Conservation (phyloP, 2,888 invertebrate species). For the Autographa pulchrina region DNA sequence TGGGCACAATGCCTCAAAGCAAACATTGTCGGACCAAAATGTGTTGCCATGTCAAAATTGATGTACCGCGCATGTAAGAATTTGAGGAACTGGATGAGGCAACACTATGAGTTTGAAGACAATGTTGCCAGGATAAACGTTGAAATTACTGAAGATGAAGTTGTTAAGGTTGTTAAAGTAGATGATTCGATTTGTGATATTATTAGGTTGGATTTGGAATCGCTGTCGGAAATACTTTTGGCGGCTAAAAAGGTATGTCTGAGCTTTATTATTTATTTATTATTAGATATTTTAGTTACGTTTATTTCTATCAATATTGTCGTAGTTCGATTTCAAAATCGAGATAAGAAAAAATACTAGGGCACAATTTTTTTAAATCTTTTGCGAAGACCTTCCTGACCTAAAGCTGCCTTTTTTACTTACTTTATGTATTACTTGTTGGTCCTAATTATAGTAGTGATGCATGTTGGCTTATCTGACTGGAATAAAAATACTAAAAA, state of each 20-base stretch:
- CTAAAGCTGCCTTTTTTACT: too few species aligned
- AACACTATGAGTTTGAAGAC: slow-evolving; percentile 72
- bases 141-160: slow-evolving; percentile 58
- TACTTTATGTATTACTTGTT: too few species aligned
- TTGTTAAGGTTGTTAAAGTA: slow-evolving; percentile 64
- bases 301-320: too few species aligned
- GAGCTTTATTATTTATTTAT: too few species aligned
- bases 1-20: slow-evolving; percentile 78
- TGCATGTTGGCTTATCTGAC: too few species aligned
- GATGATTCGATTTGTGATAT: slow-evolving; percentile 78
- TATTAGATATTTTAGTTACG: too few species aligned
- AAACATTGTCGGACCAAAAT: slow-evolving; percentile 80
- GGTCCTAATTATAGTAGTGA: too few species aligned
- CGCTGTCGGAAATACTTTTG: slow-evolving; percentile 79
- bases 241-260: slow-evolving; percentile 79
- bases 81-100: slow-evolving; percentile 77
- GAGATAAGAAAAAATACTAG: too few species aligned
- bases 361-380: too few species aligned
- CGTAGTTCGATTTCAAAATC: too few species aligned
- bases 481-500: too few species aligned
- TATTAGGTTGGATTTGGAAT: slow-evolving; percentile 76
- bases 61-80: slow-evolving; percentile 75
- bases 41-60: slow-evolving; percentile 76
- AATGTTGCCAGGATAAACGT: slow-evolving; percentile 64
- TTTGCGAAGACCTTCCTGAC: too few species aligned